A percentile compares a stretch with the other conserved stretches of the same genome.
Conservation (phyloP, 2,888 invertebrate species). For the Sinopyrophorus schimmeli region DNA sequence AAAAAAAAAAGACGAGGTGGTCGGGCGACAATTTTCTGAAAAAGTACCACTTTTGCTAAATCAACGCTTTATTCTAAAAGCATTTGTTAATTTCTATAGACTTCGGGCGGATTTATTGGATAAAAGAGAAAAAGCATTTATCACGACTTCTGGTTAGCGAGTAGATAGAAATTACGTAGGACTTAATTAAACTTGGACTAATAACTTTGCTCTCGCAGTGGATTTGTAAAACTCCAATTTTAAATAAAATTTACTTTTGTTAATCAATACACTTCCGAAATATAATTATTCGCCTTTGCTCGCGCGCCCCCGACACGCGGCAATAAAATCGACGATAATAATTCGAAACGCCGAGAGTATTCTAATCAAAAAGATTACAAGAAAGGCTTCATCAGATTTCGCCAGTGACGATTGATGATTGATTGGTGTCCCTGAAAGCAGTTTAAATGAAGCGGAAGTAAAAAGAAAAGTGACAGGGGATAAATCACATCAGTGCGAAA, state of each 20-base stretch:
- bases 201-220: background rate
- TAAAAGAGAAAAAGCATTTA: constrained; percentile 11
- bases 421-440: constrained; percentile 44
- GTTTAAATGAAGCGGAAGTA: constrained; percentile 48
- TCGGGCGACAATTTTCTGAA: constrained; percentile 7
- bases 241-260: too few species aligned
- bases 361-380: constrained; percentile 10
- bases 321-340: background rate
- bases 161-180: background rate
- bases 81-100: constrained; percentile 14
- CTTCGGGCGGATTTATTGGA: constrained; percentile 8
- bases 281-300: too few species aligned
- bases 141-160: constrained; percentile 2
- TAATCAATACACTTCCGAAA: too few species aligned
- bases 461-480: constrained; percentile 43
- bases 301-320: too few species aligned
- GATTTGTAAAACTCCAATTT: background rate
- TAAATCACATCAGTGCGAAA: constrained; percentile 42
- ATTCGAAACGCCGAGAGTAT: constrained; percentile 3
- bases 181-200: background rate
- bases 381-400: constrained; percentile 15
- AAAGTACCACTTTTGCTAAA: constrained; percentile 14
- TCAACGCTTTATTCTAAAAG: constrained; percentile 9
- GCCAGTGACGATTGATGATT: constrained; percentile 21
- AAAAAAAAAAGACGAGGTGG: too few species aligned